Evolutionary conservation across 2,888 invertebrate species (phyloP), one percentile per base, ranked within the genome.

Genomic region (Petrophora chlorosata): DNA sequence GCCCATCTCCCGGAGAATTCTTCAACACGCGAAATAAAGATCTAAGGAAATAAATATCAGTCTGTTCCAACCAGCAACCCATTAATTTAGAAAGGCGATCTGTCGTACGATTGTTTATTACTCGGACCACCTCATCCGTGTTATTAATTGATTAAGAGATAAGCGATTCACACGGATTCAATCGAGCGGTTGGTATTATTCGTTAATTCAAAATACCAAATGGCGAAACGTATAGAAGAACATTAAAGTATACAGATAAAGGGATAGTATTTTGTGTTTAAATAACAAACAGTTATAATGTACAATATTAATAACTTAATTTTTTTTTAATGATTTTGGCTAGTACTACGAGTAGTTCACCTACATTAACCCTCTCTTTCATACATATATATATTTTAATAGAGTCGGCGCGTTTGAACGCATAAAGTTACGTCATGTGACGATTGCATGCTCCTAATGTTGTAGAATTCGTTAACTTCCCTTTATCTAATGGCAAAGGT

Each of bases 91-190:
- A 76, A 79, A 79, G 73, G 78, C 83, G 82, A 78, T 79, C 79
- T 81, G 81, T 81, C 79, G 70, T 74, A 61, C 71, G 74, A 80
- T 86, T 83, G 82, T 84, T 82, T 82, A 85, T 74, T 78, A 75
- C 63, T 59, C 67, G 70, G 87, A 83, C 85, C 87, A 85, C 83
- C 86, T 82, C 76, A 79, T 70, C 79, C 66, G 79, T 77, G 68
- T 83, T 85, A 87, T 87, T 87, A 87, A 84, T 84, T 84, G 87
- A 88, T 88, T 77, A 49, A 55, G 34, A 65, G 87, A 85, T 84
- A 82, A 83, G 71, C 63, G 41, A 76, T 81, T 76, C 65, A 70
- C 68, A 67, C 63, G 65, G 67, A 73, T 70, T 61, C 53, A 43
- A 62, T 56, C 42, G 52, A 38, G 51, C 52, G 59, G 54, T 13